phyloP scores from a whole-genome alignment of 2,113 vertebrate species.

The Ochotona curzoniae region DNA sequence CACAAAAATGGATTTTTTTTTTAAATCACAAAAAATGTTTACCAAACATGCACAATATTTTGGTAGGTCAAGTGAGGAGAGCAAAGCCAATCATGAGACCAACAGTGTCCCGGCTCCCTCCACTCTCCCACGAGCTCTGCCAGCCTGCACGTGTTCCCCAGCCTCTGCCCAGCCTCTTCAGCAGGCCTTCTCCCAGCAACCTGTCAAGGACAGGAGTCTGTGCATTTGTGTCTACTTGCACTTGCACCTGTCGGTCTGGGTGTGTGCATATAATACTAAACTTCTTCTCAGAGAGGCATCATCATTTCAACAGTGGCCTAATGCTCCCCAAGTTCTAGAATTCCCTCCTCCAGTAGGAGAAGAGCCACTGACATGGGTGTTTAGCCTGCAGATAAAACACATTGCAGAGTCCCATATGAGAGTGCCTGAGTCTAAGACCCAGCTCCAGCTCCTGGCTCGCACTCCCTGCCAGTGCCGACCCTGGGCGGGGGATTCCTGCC shows the following conservation, averaged over 20 bases:
- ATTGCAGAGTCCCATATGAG: too few relatives aligned
- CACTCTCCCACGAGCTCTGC: background rate
- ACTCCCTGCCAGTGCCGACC: too few relatives aligned
- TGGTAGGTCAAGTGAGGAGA: background rate
- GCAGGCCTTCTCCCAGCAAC: background rate
- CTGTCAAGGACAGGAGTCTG: background rate
- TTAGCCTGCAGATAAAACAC: background rate
- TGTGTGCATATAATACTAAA: background rate
- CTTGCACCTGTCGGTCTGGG: background rate
- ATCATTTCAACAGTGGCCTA: background rate
- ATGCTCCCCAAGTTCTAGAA: background rate
- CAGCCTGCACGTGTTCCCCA: background rate
- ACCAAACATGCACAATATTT: background rate
- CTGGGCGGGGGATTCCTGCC: too few relatives aligned
- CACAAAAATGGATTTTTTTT: too few relatives aligned
- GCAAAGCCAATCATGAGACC: background rate
- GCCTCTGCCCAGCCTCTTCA: background rate
- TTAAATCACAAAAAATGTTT: background rate
- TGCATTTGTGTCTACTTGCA: background rate
- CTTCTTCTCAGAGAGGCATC: background rate
- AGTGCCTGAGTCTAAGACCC: too few relatives aligned
- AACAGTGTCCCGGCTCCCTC: background rate
- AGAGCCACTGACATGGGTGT: too few relatives aligned
- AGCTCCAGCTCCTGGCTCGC: too few relatives aligned
- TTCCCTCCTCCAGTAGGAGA: background rate